Evolutionary conservation across 2,113 vertebrate genomes (phyloP).

Genomic region (Synchiropus splendidus): DNA sequence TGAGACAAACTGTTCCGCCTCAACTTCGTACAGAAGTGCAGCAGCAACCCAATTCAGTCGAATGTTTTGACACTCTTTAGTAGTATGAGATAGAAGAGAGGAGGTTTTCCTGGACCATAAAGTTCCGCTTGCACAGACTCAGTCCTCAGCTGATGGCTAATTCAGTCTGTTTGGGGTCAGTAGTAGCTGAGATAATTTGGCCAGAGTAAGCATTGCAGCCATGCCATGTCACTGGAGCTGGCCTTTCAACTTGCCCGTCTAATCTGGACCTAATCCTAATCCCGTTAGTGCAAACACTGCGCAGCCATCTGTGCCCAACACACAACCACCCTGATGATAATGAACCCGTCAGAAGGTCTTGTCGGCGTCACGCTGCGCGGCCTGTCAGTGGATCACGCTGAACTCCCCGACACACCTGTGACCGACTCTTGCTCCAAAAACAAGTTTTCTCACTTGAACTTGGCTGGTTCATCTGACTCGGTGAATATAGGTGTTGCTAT

Average conservation of each 20-base stretch:
- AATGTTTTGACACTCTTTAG: no score
- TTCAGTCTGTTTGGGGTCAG: no score
- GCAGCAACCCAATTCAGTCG: no score
- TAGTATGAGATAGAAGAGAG: no score
- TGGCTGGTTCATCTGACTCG: no score
- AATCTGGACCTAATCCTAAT: conserved; percentile 61
- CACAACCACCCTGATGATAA: conserved; percentile 34
- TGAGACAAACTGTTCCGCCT: no score
- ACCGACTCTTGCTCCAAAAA: no score
- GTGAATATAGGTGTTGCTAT: no score
- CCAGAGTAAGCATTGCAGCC: conserved; percentile 6
- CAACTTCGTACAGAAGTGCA: no score
- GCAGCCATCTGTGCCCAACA: conserved; percentile 54
- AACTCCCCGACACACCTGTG: conserved; percentile 13
- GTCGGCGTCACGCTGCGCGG: conserved; percentile 5
- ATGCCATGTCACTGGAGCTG: conserved; percentile 24
- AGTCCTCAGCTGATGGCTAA: background rate
- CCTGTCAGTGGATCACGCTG: conserved; percentile 1
- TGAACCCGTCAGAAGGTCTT: conserved; percentile 47
- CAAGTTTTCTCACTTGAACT: no score
- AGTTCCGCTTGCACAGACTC: no score
- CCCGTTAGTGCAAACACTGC: conserved; percentile 51
- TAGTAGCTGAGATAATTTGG: conserved; percentile 11
- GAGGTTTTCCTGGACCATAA: no score
- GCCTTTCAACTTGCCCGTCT: conserved; percentile 45